Evolutionary conservation across 2,113 vertebrate genomes (phyloP).

Genomic region (Chrysemys picta): DNA sequence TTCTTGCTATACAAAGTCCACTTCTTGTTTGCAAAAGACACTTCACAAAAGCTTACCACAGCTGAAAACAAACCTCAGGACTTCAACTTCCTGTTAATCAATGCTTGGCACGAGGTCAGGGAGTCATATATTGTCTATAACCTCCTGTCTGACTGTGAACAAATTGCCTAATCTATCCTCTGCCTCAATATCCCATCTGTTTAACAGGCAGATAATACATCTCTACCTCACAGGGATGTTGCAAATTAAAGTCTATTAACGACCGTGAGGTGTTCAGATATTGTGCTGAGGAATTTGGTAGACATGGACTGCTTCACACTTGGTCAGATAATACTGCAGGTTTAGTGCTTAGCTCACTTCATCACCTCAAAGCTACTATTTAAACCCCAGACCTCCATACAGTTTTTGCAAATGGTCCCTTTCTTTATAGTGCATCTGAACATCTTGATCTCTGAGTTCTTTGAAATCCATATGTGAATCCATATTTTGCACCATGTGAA

Average conservation of each 20-base stretch:
- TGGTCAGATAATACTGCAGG: neutral
- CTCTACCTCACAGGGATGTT: neutral
- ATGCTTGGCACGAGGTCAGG: neutral
- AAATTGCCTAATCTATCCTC: neutral
- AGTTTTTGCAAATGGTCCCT: neutral
- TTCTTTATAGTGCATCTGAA: neutral
- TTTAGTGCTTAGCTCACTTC: neutral
- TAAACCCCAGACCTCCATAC: neutral
- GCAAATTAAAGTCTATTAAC: neutral
- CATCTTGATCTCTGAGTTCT: neutral
- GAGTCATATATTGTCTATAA: neutral
- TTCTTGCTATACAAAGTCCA: neutral
- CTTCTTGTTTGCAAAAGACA: neutral
- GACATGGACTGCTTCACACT: neutral
- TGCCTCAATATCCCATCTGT: neutral
- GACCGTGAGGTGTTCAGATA: neutral
- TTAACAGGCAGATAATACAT: neutral
- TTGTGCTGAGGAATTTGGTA: neutral
- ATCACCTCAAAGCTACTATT: neutral
- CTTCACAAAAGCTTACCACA: neutral
- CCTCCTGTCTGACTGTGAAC: neutral
- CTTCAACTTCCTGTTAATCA: neutral
- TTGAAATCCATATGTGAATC: neutral
- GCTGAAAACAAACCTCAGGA: neutral
- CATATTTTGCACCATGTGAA: neutral